Evolutionary conservation across 2,888 invertebrate genomes (phyloP).

Genomic region (Omphaloscelis lunosa): DNA sequence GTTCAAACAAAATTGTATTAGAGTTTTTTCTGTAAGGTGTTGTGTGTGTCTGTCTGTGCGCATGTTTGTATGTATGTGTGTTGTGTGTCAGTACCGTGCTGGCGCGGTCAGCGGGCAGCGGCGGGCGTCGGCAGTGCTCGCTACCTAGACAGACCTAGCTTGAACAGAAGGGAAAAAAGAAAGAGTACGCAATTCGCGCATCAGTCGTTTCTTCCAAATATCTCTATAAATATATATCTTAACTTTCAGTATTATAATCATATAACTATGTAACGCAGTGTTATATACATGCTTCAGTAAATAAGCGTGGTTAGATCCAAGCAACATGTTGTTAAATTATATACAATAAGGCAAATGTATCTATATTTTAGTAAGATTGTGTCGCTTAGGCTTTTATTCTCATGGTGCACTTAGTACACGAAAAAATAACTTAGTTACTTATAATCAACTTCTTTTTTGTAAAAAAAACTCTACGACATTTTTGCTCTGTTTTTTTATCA

Average conservation of each 20-base stretch:
- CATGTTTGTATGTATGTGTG: slow-evolving; percentile 64
- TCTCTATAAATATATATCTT: slow-evolving; percentile 74
- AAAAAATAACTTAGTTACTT: not conserved
- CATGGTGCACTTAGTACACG: not conserved
- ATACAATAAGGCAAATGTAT: slow-evolving; percentile 57
- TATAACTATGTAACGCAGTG: slow-evolving; percentile 67
- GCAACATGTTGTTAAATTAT: slow-evolving; percentile 62
- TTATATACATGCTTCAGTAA: slow-evolving; percentile 68
- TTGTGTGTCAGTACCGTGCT: slow-evolving; percentile 87
- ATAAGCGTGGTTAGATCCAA: slow-evolving; percentile 65
- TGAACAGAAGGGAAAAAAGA: slow-evolving; percentile 90
- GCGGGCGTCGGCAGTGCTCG: slow-evolving; percentile 83
- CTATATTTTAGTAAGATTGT: slow-evolving; percentile 26
- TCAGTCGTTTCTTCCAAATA: slow-evolving; percentile 89
- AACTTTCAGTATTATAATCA: slow-evolving; percentile 67
- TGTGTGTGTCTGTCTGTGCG: slow-evolving; percentile 57
- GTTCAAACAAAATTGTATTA: slow-evolving; percentile 76
- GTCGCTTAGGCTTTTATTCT: slow-evolving; percentile 41
- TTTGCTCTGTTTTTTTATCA: not conserved
- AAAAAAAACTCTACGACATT: not conserved
- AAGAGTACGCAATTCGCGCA: slow-evolving; percentile 89
- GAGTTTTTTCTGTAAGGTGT: slow-evolving; percentile 55
- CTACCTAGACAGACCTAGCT: slow-evolving; percentile 91
- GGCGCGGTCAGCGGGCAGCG: slow-evolving; percentile 82
- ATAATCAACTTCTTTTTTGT: not conserved